Base-by-base conservation (phyloP, 2,113 vertebrate species). In the Melanocharis versteri region DNA sequence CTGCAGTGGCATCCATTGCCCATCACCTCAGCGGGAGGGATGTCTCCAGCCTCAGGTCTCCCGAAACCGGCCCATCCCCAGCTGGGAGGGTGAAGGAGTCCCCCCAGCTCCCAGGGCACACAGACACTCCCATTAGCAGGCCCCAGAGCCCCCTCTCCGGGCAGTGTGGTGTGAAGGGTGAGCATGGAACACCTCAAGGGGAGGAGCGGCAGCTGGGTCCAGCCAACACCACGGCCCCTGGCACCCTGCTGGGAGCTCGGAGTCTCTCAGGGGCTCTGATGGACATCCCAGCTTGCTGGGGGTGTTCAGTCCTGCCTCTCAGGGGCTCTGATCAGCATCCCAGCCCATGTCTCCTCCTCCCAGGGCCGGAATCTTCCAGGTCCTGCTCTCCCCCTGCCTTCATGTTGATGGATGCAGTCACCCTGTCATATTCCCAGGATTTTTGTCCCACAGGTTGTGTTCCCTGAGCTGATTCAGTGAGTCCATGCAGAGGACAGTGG, bases 151-250 rank as follows among this genome's bases (percentile, higher is more conserved):
- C 33, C 28, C 10, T 7, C n/a, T 24, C n/a, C n/a, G 1, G 1
- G 42, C 33, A 70, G 53, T 10, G 13, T 7, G 2, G 7, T 13
- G 31, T 5, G 24, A 48, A 31, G 51, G 53, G 23, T 5, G 18
- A 70, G 13, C 1, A 1, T 39, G 30, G 76, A n/a, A 28, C 35
- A 15, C 27, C n/a, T 42, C 61, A 13, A 16, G 47, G 45, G 50
- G 17, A 58, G 19, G 35, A 50, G 15, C 42, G 77, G 31, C 66
- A 76, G 62, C 44, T 2, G 2, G 26, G 33, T 57, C 44, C 5
- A 15, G 45, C 13, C 54, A 42, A 4, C 0, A 0, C 16, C 2
- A 2, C 0, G 2, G 17, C 10, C 28, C 53, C 24, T 4, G 13
- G 23, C 28, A 45, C 18, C 19, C 27, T 3, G 0, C n/a, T 69